Percentiles rank a stretch among this genome's conserved stretches.
These are phyloP conservation scores for Babylonia areolata DNA, from an alignment of 1,140 invertebrate species.

Conservation along the genomic window DNA sequence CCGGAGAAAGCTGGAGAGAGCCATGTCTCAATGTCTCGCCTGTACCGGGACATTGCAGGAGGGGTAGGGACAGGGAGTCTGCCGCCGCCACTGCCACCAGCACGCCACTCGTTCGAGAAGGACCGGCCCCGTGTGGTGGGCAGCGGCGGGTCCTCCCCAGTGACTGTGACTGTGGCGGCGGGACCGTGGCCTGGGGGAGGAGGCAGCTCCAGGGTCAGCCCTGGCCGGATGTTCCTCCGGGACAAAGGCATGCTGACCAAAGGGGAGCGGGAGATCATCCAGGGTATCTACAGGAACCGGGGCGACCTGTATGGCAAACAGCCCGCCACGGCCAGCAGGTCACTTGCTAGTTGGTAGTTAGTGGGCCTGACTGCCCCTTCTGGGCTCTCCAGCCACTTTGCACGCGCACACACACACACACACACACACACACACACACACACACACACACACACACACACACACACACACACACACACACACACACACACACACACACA, in stretches of 20 bases:
- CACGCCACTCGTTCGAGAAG: neutral
- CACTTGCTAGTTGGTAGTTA: neutral
- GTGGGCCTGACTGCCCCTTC: too few relatives aligned
- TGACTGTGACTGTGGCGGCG: neutral
- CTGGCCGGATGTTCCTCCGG: conserved; percentile 65
- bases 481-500: too few relatives aligned
- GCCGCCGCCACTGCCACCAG: conserved; percentile 38
- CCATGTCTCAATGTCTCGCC: conserved; percentile 56
- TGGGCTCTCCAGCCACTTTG: too few relatives aligned
- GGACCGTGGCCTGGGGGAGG: neutral
- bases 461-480: too few relatives aligned
- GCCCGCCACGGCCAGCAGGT: too few relatives aligned
- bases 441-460: too few relatives aligned
- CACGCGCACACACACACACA: too few relatives aligned
- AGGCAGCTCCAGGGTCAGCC: conserved; percentile 30
- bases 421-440: too few relatives aligned
- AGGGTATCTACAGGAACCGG: conserved; percentile 68
- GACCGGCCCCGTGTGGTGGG: neutral
- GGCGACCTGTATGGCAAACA: too few relatives aligned
- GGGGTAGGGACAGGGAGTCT: conserved; percentile 35
- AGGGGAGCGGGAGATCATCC: conserved; percentile 70
- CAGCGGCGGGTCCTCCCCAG: neutral
- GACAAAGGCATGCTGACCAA: conserved; percentile 69
- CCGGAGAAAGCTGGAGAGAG: conserved; percentile 53
- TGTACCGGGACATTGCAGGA: conserved; percentile 63